Conservation (phyloP, 2,888 invertebrate species). For the Galeruca laticollis region DNA sequence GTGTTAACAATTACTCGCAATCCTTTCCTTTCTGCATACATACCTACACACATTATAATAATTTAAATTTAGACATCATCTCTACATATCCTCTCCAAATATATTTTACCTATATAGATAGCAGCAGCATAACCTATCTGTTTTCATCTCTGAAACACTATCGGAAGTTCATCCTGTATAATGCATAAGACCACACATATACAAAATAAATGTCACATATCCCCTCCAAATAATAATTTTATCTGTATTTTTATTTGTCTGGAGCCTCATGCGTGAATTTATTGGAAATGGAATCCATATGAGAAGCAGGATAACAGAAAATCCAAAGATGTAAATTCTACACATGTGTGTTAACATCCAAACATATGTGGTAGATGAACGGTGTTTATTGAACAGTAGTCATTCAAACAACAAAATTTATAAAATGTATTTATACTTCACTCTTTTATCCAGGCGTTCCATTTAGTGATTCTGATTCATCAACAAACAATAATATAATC, state of each 20-base stretch:
- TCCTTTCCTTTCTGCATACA: no score
- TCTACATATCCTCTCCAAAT: neutral
- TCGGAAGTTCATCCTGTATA: no score
- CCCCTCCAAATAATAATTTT: no score
- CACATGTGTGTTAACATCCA: slow-evolving; percentile 40
- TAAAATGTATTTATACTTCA: neutral
- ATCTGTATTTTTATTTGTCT: slow-evolving; percentile 17
- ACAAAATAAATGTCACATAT: no score
- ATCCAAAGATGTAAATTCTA: slow-evolving; percentile 55
- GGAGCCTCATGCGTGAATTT: slow-evolving; percentile 68
- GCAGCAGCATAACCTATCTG: neutral
- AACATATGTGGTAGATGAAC: slow-evolving; percentile 20
- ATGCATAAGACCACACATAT: no score
- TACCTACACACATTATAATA: no score
- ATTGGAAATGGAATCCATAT: slow-evolving; percentile 79
- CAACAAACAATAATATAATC: neutral
- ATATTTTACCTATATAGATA: neutral
- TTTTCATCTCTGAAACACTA: neutral
- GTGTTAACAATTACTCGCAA: no score
- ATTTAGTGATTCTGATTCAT: neutral
- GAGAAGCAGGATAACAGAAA: slow-evolving; percentile 70
- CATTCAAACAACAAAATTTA: neutral
- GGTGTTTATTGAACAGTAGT: neutral
- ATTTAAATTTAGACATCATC: no score
- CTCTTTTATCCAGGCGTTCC: neutral